Conservation (phyloP, 1,140 invertebrate species). For the Heliconius nattereri region DNA sequence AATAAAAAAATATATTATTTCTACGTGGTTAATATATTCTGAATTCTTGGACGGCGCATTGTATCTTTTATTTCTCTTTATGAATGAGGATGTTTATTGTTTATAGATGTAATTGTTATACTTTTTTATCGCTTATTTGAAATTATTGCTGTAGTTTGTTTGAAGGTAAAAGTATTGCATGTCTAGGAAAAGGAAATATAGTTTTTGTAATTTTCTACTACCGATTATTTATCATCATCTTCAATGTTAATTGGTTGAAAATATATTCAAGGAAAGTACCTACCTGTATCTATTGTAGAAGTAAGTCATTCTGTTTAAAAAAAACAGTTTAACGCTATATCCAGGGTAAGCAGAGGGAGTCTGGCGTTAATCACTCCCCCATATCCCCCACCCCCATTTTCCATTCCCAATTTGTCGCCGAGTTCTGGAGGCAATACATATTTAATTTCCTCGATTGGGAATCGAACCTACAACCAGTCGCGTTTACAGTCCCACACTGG, state of each 20-base stretch:
- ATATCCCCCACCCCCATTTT: no score
- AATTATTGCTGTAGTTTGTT: slow-evolving; percentile 16
- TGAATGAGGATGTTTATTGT: background rate
- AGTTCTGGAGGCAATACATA: no score
- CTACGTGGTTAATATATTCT: no score
- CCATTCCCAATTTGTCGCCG: no score
- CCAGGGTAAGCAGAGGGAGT: no score
- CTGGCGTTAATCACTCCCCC: no score
- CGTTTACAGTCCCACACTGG: no score
- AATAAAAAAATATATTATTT: no score
- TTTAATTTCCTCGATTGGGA: no score
- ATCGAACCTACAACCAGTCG: no score
- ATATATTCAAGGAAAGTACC: background rate
- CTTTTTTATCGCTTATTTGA: background rate
- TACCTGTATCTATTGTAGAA: background rate
- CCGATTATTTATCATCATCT: slow-evolving; percentile 26
- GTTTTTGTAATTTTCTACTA: slow-evolving; percentile 21
- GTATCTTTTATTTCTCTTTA: background rate
- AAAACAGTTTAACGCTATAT: no score
- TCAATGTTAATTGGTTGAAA: slow-evolving; percentile 16
- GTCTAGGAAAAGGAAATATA: slow-evolving; percentile 36
- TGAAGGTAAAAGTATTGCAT: slow-evolving; percentile 32
- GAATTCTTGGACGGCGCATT: background rate
- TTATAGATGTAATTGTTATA: background rate
- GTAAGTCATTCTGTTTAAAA: background rate